A percentile compares a stretch with the other conserved stretches of the same genome.
Conservation (phyloP, 2,888 invertebrate species). For the Lycophotia porphyrea region DNA sequence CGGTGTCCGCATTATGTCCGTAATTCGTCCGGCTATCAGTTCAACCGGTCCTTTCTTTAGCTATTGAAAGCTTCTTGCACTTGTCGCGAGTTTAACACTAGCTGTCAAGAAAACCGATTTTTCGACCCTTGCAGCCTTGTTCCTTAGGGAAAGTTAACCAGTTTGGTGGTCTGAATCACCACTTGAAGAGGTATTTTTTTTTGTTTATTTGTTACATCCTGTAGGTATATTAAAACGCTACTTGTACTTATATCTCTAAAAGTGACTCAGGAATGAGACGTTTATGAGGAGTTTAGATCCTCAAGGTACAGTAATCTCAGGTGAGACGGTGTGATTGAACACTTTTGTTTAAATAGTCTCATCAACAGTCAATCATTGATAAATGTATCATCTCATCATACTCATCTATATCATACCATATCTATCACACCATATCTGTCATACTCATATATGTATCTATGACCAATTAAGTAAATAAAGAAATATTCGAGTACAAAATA, state of each 20-base stretch:
- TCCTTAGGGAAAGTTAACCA: too few relatives aligned
- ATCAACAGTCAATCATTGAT: neutral
- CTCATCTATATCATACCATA: too few relatives aligned
- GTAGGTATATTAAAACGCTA: neutral
- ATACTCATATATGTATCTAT: neutral
- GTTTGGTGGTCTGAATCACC: neutral
- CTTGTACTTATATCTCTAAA: neutral
- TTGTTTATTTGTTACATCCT: too few relatives aligned
- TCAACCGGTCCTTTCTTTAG: neutral
- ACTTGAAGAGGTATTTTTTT: too few relatives aligned
- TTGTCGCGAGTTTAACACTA: neutral
- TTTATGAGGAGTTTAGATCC: neutral
- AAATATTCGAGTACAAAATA: neutral
- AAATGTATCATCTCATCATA: too few relatives aligned
- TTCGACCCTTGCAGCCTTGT: too few relatives aligned
- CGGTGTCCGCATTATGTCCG: neutral
- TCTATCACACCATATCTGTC: too few relatives aligned
- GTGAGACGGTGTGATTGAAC: neutral
- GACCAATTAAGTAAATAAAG: neutral
- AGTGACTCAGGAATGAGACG: neutral
- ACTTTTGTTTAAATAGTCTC: neutral
- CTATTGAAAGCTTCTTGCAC: neutral
- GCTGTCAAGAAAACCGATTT: too few relatives aligned
- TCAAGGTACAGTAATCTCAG: neutral
- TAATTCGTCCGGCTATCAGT: neutral